Percentiles rank a stretch among this genome's conserved stretches.
Evolutionary conservation across 2,113 vertebrate genomes (phyloP).

Genomic region (Cyprinodon variegatus): DNA sequence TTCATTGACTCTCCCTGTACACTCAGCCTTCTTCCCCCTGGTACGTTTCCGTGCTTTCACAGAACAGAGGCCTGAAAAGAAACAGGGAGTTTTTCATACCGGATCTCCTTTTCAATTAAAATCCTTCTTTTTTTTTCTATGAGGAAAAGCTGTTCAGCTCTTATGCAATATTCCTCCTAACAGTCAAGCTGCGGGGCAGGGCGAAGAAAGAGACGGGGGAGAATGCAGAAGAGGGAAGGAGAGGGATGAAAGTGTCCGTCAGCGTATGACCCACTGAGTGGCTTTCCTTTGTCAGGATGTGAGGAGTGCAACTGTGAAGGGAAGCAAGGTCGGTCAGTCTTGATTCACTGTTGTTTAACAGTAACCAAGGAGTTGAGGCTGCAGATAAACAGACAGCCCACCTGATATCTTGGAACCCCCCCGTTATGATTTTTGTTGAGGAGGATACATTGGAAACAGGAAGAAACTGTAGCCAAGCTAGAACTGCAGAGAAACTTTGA

Average conservation of each 20-base stretch:
- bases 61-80: conserved; percentile 62
- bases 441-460: not conserved
- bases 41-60: conserved; percentile 62
- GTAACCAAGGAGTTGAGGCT: conserved; percentile 31
- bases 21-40: conserved; percentile 53
- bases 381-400: conserved; percentile 45
- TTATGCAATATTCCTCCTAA: conserved; percentile 69
- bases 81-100: conserved; percentile 70
- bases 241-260: conserved; percentile 58
- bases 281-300: conserved; percentile 72
- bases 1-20: conserved; percentile 52
- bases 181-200: conserved; percentile 43
- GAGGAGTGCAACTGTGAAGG: conserved; percentile 49
- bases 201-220: conserved; percentile 26
- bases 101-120: conserved; percentile 75
- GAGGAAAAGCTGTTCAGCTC: conserved; percentile 51
- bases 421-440: conserved; percentile 11
- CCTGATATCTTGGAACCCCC: conserved; percentile 24
- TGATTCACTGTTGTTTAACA: conserved; percentile 56
- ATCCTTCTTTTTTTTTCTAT: conserved; percentile 47
- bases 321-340: conserved; percentile 57
- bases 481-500: conserved; percentile 51
- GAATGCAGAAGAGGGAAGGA: conserved; percentile 29
- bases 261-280: conserved; percentile 63
- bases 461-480: conserved; percentile 7